Percentiles rank a stretch among this genome's conserved stretches.
Conservation (phyloP, 2,113 vertebrate species). For the Eurypyga helias region DNA sequence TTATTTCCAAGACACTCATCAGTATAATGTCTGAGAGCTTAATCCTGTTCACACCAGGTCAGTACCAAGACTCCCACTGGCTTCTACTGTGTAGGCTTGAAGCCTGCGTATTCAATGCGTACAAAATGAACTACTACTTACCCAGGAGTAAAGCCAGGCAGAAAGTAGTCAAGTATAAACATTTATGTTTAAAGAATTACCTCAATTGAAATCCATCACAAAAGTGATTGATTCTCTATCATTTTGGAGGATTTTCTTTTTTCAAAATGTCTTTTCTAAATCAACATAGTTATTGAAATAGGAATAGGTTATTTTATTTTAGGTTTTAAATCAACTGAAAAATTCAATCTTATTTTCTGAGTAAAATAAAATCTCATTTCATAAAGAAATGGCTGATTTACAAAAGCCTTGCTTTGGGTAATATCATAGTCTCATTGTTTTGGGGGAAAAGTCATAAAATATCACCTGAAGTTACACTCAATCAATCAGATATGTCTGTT, state of each 20-base stretch:
- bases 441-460: background rate
- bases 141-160: constrained; percentile 13
- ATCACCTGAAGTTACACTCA: background rate
- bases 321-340: background rate
- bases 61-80: constrained; percentile 28
- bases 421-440: background rate
- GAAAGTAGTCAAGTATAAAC: constrained; percentile 22
- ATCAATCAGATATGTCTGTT: background rate
- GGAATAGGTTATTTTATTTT: background rate
- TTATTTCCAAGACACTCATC: constrained; percentile 45
- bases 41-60: background rate
- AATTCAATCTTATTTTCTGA: background rate
- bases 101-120: background rate
- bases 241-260: background rate
- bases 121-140: background rate
- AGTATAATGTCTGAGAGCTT: constrained; percentile 17
- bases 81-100: constrained; percentile 6
- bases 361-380: background rate
- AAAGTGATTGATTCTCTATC: background rate
- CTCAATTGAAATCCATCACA: background rate
- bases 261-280: background rate
- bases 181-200: constrained; percentile 11
- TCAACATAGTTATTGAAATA: background rate
- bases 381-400: background rate
- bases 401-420: background rate